Evolutionary conservation across 2,113 vertebrate species (phyloP).

Genomic region (Spea bombifrons): DNA sequence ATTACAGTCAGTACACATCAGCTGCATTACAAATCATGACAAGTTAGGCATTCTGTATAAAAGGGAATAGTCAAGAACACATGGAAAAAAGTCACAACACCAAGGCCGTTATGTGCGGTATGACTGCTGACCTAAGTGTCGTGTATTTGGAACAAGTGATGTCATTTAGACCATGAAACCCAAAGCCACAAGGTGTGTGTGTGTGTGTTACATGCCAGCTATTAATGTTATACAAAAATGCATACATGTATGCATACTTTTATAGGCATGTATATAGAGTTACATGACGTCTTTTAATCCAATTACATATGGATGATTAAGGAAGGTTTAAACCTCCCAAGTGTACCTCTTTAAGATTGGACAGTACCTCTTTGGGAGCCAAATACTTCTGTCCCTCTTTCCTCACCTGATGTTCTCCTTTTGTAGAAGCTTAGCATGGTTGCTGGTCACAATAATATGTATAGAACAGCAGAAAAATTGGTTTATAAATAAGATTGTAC

Average conservation of each 20-base stretch:
- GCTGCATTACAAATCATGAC: slow-evolving; percentile 28
- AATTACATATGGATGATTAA: no score
- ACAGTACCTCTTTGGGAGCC: no score
- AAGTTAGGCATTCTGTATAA: slow-evolving; percentile 14
- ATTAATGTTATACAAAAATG: not conserved
- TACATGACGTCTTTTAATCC: no score
- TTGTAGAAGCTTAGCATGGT: no score
- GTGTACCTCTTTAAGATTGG: no score
- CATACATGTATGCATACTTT: not conserved
- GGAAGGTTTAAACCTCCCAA: no score
- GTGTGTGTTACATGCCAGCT: slow-evolving; percentile 3
- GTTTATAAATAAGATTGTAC: no score
- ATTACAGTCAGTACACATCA: slow-evolving; percentile 32
- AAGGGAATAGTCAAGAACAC: slow-evolving; percentile 10
- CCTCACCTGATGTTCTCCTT: no score
- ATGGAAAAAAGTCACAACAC: slow-evolving; percentile 31
- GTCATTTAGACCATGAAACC: slow-evolving; percentile 36
- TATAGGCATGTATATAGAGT: not conserved
- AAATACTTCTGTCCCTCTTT: no score
- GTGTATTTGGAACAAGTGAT: slow-evolving; percentile 42
- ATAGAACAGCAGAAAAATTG: no score
- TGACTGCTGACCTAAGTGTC: slow-evolving; percentile 36
- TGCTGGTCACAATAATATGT: no score
- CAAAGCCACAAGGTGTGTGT: slow-evolving; percentile 39
- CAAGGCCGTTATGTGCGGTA: slow-evolving; percentile 30